phyloP scores from a whole-genome alignment of 2,888 invertebrate genomes.

The Tenthredo amoena region DNA sequence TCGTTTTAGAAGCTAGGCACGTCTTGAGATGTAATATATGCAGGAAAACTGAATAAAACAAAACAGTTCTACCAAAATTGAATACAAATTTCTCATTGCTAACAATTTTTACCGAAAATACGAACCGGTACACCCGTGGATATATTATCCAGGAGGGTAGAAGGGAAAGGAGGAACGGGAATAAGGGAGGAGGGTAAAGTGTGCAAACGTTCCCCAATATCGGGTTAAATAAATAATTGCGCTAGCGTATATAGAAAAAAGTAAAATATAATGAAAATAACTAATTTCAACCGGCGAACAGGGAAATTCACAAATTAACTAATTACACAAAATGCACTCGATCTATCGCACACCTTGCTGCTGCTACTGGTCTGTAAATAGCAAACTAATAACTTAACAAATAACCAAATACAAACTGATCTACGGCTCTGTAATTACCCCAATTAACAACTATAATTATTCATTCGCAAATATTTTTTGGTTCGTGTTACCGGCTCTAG shows the following conservation, averaged over 20 bases:
- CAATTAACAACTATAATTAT: constrained; percentile 40
- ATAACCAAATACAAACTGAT: constrained; percentile 44
- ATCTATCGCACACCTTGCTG: constrained; percentile 11
- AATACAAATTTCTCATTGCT: constrained; percentile 68
- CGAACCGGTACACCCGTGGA: constrained; percentile 25
- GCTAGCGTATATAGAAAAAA: neutral
- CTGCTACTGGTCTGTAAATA: constrained; percentile 7
- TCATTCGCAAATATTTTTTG: neutral
- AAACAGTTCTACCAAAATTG: constrained; percentile 70
- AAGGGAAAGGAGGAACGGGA: neutral
- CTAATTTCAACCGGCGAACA: constrained; percentile 27
- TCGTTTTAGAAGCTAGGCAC: constrained; percentile 64
- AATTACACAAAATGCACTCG: constrained; percentile 46
- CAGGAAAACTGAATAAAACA: constrained; percentile 67
- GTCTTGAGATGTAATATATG: constrained; percentile 67
- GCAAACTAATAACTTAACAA: constrained; percentile 45
- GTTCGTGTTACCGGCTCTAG: neutral
- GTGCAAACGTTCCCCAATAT: constrained; percentile 17
- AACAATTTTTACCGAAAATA: constrained; percentile 36
- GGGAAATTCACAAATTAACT: constrained; percentile 39
- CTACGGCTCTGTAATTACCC: constrained; percentile 32
- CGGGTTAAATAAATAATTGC: constrained; percentile 40
- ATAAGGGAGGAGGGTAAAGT: neutral
- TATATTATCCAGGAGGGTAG: neutral
- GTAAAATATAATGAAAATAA: neutral